phyloP scores from a whole-genome alignment of 2,113 vertebrate genomes.

The Poeciliopsis occidentalis region DNA sequence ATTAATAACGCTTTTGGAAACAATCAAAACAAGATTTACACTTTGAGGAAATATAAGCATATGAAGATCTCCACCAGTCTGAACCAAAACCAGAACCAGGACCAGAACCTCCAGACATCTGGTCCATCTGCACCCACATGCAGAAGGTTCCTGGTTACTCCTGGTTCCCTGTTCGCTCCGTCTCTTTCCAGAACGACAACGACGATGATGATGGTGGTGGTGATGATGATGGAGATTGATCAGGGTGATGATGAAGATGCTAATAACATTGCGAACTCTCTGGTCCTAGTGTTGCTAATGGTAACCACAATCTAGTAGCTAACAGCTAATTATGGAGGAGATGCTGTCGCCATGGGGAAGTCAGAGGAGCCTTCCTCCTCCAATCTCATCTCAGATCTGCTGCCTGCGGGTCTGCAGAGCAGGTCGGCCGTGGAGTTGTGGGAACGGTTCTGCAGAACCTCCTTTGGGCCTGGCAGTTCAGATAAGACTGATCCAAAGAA shows the following conservation, averaged over 20 bases:
- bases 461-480: too few relatives aligned
- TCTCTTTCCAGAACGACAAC: background rate
- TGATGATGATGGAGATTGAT: background rate
- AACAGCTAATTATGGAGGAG: slow-evolving; percentile 8
- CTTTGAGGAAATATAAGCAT: too few relatives aligned
- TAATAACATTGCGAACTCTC: background rate
- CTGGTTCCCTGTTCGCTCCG: background rate
- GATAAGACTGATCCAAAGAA: too few relatives aligned
- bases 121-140: too few relatives aligned
- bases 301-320: background rate
- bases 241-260: background rate
- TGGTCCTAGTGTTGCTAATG: background rate
- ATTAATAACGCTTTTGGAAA: too few relatives aligned
- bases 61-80: too few relatives aligned
- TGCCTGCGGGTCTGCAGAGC: background rate
- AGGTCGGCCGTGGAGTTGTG: too few relatives aligned
- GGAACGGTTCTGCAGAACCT: too few relatives aligned
- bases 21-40: too few relatives aligned
- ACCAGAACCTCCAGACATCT: too few relatives aligned
- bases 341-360: slow-evolving; percentile 1
- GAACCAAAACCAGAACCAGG: too few relatives aligned
- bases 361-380: slow-evolving; percentile 8
- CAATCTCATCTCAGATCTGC: slow-evolving; percentile 6
- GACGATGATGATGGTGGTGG: background rate
- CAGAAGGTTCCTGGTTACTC: too few relatives aligned